Evolutionary conservation across 2,888 invertebrate genomes (phyloP), one percentile per base, ranked within the genome.

Genomic region (Dorcus parallelipipedus): DNA sequence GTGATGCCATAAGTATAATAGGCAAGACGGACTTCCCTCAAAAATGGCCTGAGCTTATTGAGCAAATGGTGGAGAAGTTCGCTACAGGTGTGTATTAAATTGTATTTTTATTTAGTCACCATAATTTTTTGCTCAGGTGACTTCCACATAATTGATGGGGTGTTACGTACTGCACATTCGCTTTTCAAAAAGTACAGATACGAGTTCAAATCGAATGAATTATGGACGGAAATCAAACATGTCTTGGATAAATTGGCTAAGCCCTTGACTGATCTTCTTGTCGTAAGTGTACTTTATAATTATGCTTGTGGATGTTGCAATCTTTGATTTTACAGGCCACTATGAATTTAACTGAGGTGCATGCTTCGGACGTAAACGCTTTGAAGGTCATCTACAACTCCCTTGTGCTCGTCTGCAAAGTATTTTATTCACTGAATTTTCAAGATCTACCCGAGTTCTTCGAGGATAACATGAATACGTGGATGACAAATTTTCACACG

Each of bases 361-460:
- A 96, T 72, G 86, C 88, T 2, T 84, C 84, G 70, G 94, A 96
- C 76, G 84, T 86, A 0, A 88, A 87, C 71, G 93, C 93, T 0
- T 80, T 97, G 39, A 88, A 87, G 75, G 86, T 95, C 3, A 92
- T 97, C 65, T 97, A 95, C 71, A 89, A 90, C 54, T 96, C 96
- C 0, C 80, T 98, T 39, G 86, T 91, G 20, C 82, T 97, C 26
- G 90, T 96, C 57, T 90, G 91, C 71, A 97, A 98, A 79, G 93
- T 99, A 51, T 99, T 98, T 81, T 95, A 95, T 78, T 97, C 97
- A 0, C 84, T 99, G 17, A 99, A 98, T 79, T 93, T 89, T 66
- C 99, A 99, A 83, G 99, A 99, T 79, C 80, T 99, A 67, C 99
- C 99, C 0, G 99, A 99, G 80, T 97, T 94, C 81, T 99, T 99